Conservation (phyloP, 2,888 invertebrate species). For the Eretmocerus hayati region DNA sequence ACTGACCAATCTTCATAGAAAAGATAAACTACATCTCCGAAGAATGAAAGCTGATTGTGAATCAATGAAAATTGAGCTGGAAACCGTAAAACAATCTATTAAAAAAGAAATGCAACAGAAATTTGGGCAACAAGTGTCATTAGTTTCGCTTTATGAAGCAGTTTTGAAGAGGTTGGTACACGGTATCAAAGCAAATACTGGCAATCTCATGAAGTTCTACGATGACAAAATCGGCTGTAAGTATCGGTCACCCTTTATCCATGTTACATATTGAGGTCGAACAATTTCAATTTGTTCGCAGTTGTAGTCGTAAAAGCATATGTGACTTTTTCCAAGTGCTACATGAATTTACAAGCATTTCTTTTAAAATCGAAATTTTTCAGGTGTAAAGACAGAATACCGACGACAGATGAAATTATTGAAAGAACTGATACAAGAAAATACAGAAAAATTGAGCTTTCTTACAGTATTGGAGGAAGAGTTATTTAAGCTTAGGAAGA, state of each 20-base stretch:
- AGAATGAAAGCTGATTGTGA: constrained; percentile 65
- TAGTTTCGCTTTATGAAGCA: constrained; percentile 53
- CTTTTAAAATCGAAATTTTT: neutral
- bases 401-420: constrained; percentile 42
- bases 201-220: constrained; percentile 47
- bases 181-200: constrained; percentile 50
- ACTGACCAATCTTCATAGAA: constrained; percentile 43
- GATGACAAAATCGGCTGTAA: constrained; percentile 46
- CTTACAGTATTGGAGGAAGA: constrained; percentile 53
- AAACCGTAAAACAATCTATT: constrained; percentile 52
- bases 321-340: too few species aligned
- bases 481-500: constrained; percentile 46
- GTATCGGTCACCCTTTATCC: too few species aligned
- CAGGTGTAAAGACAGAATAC: constrained; percentile 40
- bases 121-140: constrained; percentile 52
- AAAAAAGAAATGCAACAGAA: constrained; percentile 51
- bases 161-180: constrained; percentile 52
- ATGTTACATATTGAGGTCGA: too few species aligned
- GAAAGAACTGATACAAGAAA: constrained; percentile 48
- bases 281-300: neutral
- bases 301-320: too few species aligned
- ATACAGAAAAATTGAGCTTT: constrained; percentile 53
- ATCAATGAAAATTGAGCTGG: constrained; percentile 58
- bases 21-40: constrained; percentile 60
- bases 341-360: neutral